phyloP scores from a whole-genome alignment of 2,113 vertebrate species.

The Thalassarche chlororhynchos region DNA sequence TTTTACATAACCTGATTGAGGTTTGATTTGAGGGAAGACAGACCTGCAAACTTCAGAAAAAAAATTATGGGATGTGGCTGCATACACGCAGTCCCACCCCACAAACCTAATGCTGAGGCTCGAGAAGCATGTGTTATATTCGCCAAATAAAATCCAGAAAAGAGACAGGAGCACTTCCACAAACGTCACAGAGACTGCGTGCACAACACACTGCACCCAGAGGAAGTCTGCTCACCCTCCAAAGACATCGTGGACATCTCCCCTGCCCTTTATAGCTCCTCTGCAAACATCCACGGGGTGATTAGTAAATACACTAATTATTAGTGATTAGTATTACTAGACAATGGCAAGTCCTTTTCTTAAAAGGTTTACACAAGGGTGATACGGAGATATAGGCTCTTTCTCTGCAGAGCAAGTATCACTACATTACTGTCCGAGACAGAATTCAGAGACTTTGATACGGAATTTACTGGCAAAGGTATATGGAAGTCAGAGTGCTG shows the following conservation, averaged over 20 bases:
- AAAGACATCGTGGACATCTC: not conserved
- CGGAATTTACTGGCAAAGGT: not conserved
- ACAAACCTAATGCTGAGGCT: not conserved
- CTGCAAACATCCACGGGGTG: not conserved
- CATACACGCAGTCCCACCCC: not conserved
- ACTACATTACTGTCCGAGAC: not conserved
- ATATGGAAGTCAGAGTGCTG: not conserved
- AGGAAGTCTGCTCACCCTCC: not conserved
- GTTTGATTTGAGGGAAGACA: not conserved
- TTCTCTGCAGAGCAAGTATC: not conserved
- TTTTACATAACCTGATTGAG: not conserved
- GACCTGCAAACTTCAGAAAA: not conserved
- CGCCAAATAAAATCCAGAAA: not conserved
- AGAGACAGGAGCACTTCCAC: not conserved
- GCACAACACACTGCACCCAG: not conserved
- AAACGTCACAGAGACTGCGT: not conserved
- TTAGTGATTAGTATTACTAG: not conserved
- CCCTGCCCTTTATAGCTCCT: not conserved
- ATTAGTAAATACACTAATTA: not conserved
- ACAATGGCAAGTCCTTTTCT: not conserved
- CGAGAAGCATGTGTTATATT: not conserved
- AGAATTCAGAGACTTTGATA: not conserved
- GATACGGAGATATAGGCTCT: not conserved
- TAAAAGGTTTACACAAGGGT: not conserved
- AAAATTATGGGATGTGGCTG: not conserved